These are phyloP conservation scores for Drosophila takahashii DNA, from an alignment of 1,140 invertebrate species.

Conservation along the genomic window DNA sequence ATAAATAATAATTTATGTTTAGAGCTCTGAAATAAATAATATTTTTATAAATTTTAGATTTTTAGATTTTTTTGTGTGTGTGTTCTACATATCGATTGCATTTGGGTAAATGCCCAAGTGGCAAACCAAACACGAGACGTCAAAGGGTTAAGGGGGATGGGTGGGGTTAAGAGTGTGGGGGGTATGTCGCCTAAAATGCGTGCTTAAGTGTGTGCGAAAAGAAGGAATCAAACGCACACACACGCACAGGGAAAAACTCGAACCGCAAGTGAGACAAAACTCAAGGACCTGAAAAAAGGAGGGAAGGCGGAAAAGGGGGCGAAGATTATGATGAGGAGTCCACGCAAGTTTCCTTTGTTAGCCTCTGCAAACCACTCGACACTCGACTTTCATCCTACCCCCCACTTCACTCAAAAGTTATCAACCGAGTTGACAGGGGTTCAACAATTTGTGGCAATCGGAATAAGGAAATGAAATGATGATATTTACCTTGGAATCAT, in stretches of 20 bases:
- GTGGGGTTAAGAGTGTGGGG: slow-evolving; percentile 4
- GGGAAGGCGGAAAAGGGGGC: neutral
- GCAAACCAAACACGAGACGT: slow-evolving; percentile 39
- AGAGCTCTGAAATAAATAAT: too few relatives aligned
- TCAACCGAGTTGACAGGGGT: slow-evolving; percentile 25
- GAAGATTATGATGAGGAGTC: slow-evolving; percentile 19
- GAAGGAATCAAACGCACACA: slow-evolving; percentile 47
- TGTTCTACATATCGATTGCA: slow-evolving; percentile 47
- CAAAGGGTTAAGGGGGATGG: slow-evolving; percentile 12
- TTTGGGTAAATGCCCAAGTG: slow-evolving; percentile 43
- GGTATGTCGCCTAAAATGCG: slow-evolving; percentile 46
- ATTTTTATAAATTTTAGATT: too few relatives aligned
- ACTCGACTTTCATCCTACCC: slow-evolving; percentile 13
- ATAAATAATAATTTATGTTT: too few relatives aligned
- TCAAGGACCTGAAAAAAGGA: slow-evolving; percentile 15
- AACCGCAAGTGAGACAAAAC: slow-evolving; percentile 28
- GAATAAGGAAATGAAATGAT: slow-evolving; percentile 10
- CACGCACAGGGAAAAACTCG: slow-evolving; percentile 13
- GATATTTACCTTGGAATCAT: neutral
- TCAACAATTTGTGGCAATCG: slow-evolving; percentile 29
- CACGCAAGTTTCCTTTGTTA: slow-evolving; percentile 44
- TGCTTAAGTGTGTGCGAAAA: slow-evolving; percentile 50
- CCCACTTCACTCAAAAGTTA: slow-evolving; percentile 11
- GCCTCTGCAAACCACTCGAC: slow-evolving; percentile 24
- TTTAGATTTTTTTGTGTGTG: slow-evolving; percentile 9